Percentiles rank a stretch among this genome's conserved stretches.
phyloP scores from a whole-genome alignment of 2,888 invertebrate species.

The Drosophila diplacantha region DNA sequence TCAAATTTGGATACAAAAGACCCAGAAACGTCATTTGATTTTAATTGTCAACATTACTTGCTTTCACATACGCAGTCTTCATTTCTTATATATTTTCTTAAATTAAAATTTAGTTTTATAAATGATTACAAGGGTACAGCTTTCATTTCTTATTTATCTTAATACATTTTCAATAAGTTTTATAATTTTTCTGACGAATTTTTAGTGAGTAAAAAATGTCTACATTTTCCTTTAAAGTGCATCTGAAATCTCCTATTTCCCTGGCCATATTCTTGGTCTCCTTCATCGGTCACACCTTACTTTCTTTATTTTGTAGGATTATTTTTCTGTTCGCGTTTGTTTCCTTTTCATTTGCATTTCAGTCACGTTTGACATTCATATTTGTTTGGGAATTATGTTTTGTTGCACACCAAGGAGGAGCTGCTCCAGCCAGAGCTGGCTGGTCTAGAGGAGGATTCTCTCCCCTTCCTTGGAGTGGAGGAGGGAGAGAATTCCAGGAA shows the following conservation, averaged over 20 bases:
- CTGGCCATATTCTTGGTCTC: background rate
- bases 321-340: conserved; percentile 12
- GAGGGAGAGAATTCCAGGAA: conserved; percentile 13
- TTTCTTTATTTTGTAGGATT: background rate
- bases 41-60: background rate
- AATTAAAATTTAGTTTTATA: too few species aligned
- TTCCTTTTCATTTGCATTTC: conserved; percentile 56
- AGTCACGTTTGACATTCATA: conserved; percentile 73
- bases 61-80: background rate
- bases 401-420: conserved; percentile 20
- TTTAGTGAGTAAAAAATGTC: accelerated
- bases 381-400: conserved; percentile 57
- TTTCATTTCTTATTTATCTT: background rate
- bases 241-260: background rate
- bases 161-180: background rate
- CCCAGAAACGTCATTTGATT: background rate
- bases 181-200: background rate
- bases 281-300: background rate
- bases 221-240: background rate
- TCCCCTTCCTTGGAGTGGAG: background rate
- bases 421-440: background rate
- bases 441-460: background rate
- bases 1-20: background rate
- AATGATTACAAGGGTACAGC: background rate
- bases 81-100: background rate